These are phyloP conservation scores for Sebastes nivosus DNA, from an alignment of 2,797 vertebrate species.

Conservation along the genomic window DNA sequence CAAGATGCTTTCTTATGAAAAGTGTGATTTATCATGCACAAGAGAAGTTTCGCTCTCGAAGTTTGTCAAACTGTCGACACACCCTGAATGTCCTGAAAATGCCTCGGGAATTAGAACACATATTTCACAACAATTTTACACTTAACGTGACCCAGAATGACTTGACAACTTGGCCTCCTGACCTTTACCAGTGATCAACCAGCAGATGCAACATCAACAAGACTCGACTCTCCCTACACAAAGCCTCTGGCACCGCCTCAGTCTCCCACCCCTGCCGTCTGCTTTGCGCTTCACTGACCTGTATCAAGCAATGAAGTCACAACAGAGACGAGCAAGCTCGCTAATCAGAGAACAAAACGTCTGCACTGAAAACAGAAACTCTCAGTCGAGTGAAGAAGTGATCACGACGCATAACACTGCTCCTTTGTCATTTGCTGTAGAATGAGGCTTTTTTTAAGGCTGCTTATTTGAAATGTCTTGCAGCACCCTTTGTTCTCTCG, in stretches of 20 bases:
- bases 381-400: background rate
- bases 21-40: no score
- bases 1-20: background rate
- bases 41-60: background rate
- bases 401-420: background rate
- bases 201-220: background rate
- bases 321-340: constrained; percentile 1
- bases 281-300: constrained; percentile 46
- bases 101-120: background rate
- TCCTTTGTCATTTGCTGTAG: constrained; percentile 14
- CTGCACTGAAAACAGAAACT: constrained; percentile 16
- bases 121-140: background rate
- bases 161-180: constrained; percentile 12
- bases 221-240: constrained; percentile 5
- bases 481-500: background rate
- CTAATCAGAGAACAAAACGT: constrained; percentile 33
- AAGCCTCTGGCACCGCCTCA: constrained; percentile 24
- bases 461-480: constrained; percentile 11
- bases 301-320: constrained; percentile 46
- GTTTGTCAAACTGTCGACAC: background rate
- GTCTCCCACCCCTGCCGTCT: constrained; percentile 17
- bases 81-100: background rate
- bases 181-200: constrained; percentile 30
- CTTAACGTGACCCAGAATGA: background rate
- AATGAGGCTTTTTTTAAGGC: constrained; percentile 2